Evolutionary conservation across 2,888 invertebrate genomes (phyloP).

Genomic region (Arctia plantaginis): DNA sequence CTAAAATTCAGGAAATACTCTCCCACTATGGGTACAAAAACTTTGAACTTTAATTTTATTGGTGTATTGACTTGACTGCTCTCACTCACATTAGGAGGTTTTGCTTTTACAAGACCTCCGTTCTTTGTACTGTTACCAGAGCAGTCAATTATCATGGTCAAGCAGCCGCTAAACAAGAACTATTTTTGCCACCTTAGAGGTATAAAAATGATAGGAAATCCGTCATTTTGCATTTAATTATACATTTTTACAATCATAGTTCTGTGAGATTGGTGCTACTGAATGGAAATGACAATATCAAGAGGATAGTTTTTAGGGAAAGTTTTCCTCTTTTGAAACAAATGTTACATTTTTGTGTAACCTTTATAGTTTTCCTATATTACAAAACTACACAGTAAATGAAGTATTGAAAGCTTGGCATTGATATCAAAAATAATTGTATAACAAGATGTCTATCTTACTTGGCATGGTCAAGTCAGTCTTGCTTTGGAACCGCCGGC

Average conservation of each 20-base stretch:
- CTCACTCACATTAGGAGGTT: too few species aligned
- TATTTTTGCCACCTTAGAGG: not conserved
- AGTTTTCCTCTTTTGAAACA: not conserved
- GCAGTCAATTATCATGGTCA: not conserved
- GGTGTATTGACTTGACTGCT: too few species aligned
- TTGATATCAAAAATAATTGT: not conserved
- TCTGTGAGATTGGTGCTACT: not conserved
- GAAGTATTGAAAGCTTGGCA: not conserved
- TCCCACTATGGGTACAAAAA: too few species aligned
- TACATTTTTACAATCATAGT: too few species aligned
- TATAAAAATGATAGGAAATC: too few species aligned
- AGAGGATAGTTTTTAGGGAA: not conserved
- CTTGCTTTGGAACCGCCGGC: conserved; percentile 47
- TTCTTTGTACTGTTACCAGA: not conserved
- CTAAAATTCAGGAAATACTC: too few species aligned
- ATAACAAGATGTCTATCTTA: not conserved
- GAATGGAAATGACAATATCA: not conserved
- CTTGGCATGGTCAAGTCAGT: conserved; percentile 27
- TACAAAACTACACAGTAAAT: not conserved
- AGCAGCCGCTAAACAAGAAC: too few species aligned
- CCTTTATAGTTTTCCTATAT: not conserved
- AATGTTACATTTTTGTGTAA: not conserved
- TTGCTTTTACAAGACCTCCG: not conserved
- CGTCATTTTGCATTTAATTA: too few species aligned
- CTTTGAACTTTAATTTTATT: too few species aligned